Evolutionary conservation across 2,888 invertebrate species (phyloP).

Genomic region (Hemaris fuciformis): DNA sequence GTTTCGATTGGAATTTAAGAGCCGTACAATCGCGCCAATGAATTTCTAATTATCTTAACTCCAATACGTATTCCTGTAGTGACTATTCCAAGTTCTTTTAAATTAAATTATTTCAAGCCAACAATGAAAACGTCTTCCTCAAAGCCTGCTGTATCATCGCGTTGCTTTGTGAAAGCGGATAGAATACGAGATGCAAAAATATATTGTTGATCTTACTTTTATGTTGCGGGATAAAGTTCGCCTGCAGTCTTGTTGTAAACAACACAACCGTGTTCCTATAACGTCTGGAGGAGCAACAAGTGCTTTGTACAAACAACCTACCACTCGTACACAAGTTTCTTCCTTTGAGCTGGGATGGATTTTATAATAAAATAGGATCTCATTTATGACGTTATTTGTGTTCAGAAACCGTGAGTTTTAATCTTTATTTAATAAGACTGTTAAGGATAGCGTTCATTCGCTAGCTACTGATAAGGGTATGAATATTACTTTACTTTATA

Average conservation of each 20-base stretch:
- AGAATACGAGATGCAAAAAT: constrained; percentile 1
- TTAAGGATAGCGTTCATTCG: background rate
- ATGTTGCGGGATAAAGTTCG: constrained; percentile 47
- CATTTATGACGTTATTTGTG: background rate
- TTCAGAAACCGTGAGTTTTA: background rate
- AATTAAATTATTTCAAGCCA: background rate
- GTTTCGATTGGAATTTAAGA: constrained; percentile 65
- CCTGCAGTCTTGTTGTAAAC: constrained; percentile 51
- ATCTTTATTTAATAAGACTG: background rate
- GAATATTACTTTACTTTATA: no score
- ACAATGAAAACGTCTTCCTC: background rate
- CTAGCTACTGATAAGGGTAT: background rate
- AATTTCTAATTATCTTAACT: constrained; percentile 40
- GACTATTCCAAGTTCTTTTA: background rate
- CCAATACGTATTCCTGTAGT: background rate
- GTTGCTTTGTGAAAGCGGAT: background rate
- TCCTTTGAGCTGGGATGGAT: constrained; percentile 5
- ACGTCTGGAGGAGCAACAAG: constrained; percentile 42
- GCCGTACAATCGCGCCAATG: constrained; percentile 42
- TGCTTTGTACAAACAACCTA: constrained; percentile 39
- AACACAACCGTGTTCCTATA: constrained; percentile 29
- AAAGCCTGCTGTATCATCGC: background rate
- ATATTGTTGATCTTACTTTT: constrained; percentile 34
- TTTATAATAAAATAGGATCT: background rate
- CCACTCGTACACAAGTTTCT: constrained; percentile 27